These are phyloP conservation scores for Sminthopsis crassicaudata DNA, from an alignment of 2,113 vertebrate genomes.

Conservation along the genomic window DNA sequence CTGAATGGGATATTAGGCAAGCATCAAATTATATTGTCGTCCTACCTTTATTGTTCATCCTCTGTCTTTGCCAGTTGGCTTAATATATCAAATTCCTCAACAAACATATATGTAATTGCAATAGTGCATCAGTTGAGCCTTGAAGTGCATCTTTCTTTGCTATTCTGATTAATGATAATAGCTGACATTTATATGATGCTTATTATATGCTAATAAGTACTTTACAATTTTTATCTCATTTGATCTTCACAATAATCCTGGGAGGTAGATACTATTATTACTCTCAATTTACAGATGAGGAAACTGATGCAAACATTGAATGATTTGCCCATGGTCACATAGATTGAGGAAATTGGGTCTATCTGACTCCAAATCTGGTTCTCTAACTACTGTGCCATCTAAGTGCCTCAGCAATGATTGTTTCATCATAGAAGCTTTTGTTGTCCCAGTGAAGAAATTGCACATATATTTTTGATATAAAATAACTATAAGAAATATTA, in stretches of 20 bases:
- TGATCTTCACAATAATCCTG: neutral
- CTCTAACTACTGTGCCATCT: neutral
- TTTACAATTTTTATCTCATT: neutral
- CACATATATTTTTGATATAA: neutral
- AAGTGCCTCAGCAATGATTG: neutral
- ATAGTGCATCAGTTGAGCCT: neutral
- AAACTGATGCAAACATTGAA: neutral
- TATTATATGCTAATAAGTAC: neutral
- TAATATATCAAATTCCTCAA: neutral
- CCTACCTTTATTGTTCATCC: neutral
- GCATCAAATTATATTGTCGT: neutral
- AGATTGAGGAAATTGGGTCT: neutral
- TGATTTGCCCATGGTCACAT: neutral
- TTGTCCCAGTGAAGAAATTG: conserved; percentile 8
- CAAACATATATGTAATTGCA: neutral
- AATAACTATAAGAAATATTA: neutral
- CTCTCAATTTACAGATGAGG: neutral
- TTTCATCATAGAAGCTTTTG: neutral
- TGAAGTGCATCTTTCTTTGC: conserved; percentile 4
- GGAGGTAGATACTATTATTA: neutral
- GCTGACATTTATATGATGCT: neutral
- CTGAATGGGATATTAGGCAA: neutral
- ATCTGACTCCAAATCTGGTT: neutral
- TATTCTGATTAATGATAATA: neutral
- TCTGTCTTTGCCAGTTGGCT: neutral